phyloP scores from a whole-genome alignment of 2,888 invertebrate genomes.

The Aspidiotus destructor region DNA sequence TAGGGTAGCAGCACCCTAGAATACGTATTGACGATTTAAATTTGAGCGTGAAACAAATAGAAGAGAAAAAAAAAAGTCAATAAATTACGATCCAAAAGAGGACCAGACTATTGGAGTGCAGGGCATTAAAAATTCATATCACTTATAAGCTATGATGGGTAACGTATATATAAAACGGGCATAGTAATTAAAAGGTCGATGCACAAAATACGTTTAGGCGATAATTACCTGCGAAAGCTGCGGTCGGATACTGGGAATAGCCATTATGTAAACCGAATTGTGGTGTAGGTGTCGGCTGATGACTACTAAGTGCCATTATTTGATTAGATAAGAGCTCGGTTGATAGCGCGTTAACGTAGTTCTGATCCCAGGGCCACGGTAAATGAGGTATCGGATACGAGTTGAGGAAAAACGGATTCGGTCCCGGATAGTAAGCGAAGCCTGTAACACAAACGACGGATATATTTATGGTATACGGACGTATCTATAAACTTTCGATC shows the following conservation, averaged over 20 bases:
- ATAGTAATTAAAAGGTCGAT: too few species aligned
- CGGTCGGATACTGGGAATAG: slow-evolving; percentile 27
- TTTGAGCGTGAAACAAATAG: too few species aligned
- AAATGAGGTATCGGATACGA: slow-evolving; percentile 29
- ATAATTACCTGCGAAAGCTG: slow-evolving; percentile 23
- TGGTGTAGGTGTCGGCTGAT: slow-evolving; percentile 24
- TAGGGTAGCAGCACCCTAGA: too few species aligned
- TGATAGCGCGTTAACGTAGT: slow-evolving; percentile 26
- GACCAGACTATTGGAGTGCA: too few species aligned
- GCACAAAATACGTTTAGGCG: too few species aligned
- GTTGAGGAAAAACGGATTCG: slow-evolving; percentile 28
- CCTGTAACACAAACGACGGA: slow-evolving; percentile 17
- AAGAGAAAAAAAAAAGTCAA: too few species aligned
- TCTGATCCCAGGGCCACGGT: slow-evolving; percentile 22
- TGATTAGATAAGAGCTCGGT: slow-evolving; percentile 28
- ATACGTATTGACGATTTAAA: too few species aligned
- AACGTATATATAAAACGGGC: too few species aligned
- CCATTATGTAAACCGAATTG: slow-evolving; percentile 30
- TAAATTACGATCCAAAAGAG: too few species aligned
- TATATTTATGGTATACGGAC: background rate
- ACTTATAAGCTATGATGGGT: too few species aligned
- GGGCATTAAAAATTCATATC: too few species aligned
- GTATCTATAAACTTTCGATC: background rate
- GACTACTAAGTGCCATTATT: slow-evolving; percentile 26
- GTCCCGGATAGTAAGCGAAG: slow-evolving; percentile 31